Conservation (phyloP, 23 tunicate genomes). For the Styela plicata region DNA sequence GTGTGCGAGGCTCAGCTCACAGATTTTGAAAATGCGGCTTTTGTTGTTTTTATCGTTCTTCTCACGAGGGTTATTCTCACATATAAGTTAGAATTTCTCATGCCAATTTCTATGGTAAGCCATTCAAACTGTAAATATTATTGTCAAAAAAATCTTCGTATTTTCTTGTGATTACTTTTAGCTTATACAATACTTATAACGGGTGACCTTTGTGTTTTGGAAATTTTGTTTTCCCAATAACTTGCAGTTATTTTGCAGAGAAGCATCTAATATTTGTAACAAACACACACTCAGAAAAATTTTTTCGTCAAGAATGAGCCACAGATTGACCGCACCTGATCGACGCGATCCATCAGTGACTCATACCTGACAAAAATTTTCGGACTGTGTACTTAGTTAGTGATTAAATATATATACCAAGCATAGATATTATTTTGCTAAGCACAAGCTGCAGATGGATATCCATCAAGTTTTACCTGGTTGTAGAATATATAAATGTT, state of each 20-base stretch:
- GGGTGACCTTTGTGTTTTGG: neutral
- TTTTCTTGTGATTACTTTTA: neutral
- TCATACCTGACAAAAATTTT: too few species aligned
- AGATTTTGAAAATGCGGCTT: conserved; percentile 94
- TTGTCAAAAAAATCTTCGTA: neutral
- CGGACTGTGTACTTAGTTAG: too few species aligned
- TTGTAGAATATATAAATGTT: too few species aligned
- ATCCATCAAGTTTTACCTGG: too few species aligned
- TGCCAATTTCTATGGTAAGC: conserved; percentile 83
- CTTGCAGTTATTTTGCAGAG: neutral
- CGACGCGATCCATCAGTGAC: too few species aligned
- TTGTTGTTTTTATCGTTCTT: conserved; percentile 84
- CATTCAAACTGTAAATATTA: neutral
- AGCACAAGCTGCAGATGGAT: too few species aligned
- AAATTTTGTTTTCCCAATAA: neutral
- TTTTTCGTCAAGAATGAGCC: too few species aligned
- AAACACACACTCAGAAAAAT: too few species aligned
- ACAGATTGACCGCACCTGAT: too few species aligned
- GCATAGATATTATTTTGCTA: too few species aligned
- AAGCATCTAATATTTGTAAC: too few species aligned
- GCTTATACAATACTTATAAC: neutral
- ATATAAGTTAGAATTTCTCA: conserved; percentile 79
- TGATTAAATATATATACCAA: too few species aligned
- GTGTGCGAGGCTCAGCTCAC: conserved; percentile 88
- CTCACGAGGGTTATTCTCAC: conserved; percentile 90